These are phyloP conservation scores for Paraplagusia blochii DNA, from an alignment of 2,113 vertebrate species.

Conservation along the genomic window DNA sequence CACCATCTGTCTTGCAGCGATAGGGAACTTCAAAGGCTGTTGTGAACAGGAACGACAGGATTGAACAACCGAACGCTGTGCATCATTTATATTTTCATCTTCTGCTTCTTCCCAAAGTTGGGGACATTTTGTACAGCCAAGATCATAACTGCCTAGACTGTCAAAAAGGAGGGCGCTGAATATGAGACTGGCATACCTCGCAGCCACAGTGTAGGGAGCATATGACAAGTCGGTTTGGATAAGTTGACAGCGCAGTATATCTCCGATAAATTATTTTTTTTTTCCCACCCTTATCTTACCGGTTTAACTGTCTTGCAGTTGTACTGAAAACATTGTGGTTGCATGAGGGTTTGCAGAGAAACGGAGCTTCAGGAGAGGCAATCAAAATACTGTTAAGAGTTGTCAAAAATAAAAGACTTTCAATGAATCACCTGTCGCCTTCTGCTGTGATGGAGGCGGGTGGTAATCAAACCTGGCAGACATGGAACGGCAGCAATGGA, in stretches of 20 bases:
- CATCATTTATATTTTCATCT: conserved; percentile 52
- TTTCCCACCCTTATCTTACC: neutral
- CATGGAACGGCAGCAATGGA: conserved; percentile 44
- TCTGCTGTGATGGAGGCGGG: conserved; percentile 45
- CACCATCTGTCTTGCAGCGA: no score
- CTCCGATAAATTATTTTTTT: neutral
- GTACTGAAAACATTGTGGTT: conserved; percentile 6
- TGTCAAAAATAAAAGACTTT: conserved; percentile 62
- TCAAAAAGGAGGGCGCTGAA: conserved; percentile 7
- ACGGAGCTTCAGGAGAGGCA: conserved; percentile 48
- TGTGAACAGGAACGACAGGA: conserved; percentile 7
- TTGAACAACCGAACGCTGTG: conserved; percentile 28
- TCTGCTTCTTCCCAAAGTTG: conserved; percentile 25
- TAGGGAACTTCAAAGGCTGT: no score
- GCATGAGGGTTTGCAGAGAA: conserved; percentile 10
- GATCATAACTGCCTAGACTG: conserved; percentile 29
- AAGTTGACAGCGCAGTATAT: conserved; percentile 3
- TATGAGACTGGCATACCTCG: neutral
- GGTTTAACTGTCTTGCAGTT: neutral
- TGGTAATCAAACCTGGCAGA: conserved; percentile 54
- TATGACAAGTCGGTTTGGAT: neutral
- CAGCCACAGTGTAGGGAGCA: neutral
- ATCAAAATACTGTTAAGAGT: conserved; percentile 54
- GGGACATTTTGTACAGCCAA: conserved; percentile 37
- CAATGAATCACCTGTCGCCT: conserved; percentile 64